phyloP scores from a whole-genome alignment of 2,113 vertebrate species.

The Brachyistius frenatus region DNA sequence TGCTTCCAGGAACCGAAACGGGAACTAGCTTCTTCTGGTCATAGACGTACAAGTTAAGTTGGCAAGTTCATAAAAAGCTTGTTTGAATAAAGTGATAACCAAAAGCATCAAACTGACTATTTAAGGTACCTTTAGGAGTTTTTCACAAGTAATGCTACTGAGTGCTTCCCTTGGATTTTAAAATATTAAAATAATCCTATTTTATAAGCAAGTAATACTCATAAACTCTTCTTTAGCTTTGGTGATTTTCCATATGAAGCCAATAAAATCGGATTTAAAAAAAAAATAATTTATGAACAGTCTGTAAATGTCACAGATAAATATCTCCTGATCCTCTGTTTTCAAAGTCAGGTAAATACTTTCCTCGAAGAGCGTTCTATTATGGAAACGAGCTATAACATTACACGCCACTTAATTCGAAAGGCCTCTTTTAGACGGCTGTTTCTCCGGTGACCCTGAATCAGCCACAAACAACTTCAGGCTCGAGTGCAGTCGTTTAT shows the following conservation, averaged over 20 bases:
- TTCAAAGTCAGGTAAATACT: slow-evolving; percentile 1
- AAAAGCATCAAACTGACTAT: no score
- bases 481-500: slow-evolving; percentile 25
- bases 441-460: slow-evolving; percentile 39
- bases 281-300: no score
- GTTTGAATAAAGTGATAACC: not conserved
- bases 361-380: slow-evolving; percentile 2
- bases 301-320: not conserved
- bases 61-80: slow-evolving; percentile 18
- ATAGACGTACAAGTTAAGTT: slow-evolving; percentile 19
- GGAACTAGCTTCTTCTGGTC: slow-evolving; percentile 10
- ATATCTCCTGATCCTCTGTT: not conserved
- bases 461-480: slow-evolving; percentile 42
- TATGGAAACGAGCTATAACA: slow-evolving; percentile 15
- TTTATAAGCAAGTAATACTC: no score
- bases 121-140: no score
- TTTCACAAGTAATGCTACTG: no score
- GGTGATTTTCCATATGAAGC: no score
- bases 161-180: no score
- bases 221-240: no score
- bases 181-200: no score
- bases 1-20: slow-evolving; percentile 31
- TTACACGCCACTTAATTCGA: not conserved
- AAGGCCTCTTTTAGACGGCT: not conserved
- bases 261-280: no score